phyloP scores from a whole-genome alignment of 2,888 invertebrate genomes.

The Gandaritis pyraliata region DNA sequence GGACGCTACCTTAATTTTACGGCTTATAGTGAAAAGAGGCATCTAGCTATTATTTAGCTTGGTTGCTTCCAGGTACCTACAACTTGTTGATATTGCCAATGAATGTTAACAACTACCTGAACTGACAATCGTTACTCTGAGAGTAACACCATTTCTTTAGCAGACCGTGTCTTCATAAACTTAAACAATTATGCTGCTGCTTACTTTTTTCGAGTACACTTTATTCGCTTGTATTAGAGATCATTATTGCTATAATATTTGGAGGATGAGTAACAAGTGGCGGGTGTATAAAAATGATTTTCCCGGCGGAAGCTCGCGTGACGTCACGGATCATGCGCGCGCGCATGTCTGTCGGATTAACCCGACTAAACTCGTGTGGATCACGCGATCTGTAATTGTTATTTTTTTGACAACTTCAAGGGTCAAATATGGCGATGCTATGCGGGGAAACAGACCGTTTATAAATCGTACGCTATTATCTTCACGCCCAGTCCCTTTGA shows the following conservation, averaged over 20 bases:
- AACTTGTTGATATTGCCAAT: slow-evolving; percentile 37
- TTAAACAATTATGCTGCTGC: slow-evolving; percentile 31
- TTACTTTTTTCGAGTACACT: slow-evolving; percentile 25
- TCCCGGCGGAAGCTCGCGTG: slow-evolving; percentile 65
- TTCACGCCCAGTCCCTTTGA: slow-evolving; percentile 25
- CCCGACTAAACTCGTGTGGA: slow-evolving; percentile 58
- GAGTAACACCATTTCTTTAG: slow-evolving; percentile 58
- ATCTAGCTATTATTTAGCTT: slow-evolving; percentile 19
- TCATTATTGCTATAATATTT: slow-evolving; percentile 36
- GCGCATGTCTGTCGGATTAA: slow-evolving; percentile 57
- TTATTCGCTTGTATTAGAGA: slow-evolving; percentile 37
- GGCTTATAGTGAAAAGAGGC: background rate
- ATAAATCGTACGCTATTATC: slow-evolving; percentile 23
- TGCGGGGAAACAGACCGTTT: slow-evolving; percentile 23
- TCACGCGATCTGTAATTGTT: slow-evolving; percentile 58
- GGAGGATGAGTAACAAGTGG: slow-evolving; percentile 31
- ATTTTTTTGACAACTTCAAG: slow-evolving; percentile 52
- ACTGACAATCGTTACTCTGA: slow-evolving; percentile 47
- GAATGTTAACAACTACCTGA: slow-evolving; percentile 42
- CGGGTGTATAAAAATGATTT: slow-evolving; percentile 54
- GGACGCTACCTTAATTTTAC: background rate
- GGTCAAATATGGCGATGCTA: slow-evolving; percentile 46
- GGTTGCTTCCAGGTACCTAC: slow-evolving; percentile 23
- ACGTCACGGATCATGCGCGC: slow-evolving; percentile 60
- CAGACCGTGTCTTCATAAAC: slow-evolving; percentile 62